Percentiles rank a stretch among this genome's conserved stretches.
These are phyloP conservation scores for Lasioglossum malachurum DNA, from an alignment of 2,888 invertebrate species.

Conservation along the genomic window DNA sequence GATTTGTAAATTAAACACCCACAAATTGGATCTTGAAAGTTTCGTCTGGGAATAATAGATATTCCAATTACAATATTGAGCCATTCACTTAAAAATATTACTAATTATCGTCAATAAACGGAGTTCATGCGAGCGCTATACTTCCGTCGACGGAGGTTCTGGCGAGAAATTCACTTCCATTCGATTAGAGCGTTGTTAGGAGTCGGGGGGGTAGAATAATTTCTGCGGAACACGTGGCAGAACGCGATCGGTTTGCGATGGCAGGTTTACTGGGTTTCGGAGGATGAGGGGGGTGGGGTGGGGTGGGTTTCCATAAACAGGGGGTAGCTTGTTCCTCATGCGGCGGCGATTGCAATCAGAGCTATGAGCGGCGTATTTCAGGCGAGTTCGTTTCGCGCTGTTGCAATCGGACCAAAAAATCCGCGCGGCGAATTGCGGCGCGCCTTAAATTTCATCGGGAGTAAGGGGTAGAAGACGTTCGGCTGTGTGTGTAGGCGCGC, in stretches of 20 bases:
- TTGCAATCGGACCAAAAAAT: constrained; percentile 58
- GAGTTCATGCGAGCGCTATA: too few relatives aligned
- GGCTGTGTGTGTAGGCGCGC: not conserved
- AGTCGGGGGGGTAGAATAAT: not conserved
- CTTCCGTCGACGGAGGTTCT: not conserved
- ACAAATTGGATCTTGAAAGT: too few relatives aligned
- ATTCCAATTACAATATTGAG: not conserved
- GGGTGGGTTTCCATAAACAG: constrained; percentile 37
- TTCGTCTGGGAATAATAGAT: too few relatives aligned
- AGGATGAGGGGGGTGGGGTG: not conserved
- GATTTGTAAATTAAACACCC: too few relatives aligned
- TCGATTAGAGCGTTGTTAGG: not conserved
- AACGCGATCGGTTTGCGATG: not conserved
- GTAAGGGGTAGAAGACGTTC: not conserved
- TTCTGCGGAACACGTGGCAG: not conserved
- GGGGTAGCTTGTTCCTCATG: constrained; percentile 36
- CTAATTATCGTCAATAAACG: too few relatives aligned
- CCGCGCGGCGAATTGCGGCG: constrained; percentile 58
- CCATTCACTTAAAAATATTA: too few relatives aligned
- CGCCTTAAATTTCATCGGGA: constrained; percentile 64
- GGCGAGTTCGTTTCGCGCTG: constrained; percentile 51
- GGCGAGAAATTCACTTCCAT: not conserved
- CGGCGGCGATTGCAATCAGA: constrained; percentile 51
- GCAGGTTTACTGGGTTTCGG: not conserved
- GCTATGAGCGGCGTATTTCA: constrained; percentile 56